These are phyloP conservation scores for Lordiphosa stackelbergi DNA, from an alignment of 1,140 invertebrate genomes.

Conservation along the genomic window DNA sequence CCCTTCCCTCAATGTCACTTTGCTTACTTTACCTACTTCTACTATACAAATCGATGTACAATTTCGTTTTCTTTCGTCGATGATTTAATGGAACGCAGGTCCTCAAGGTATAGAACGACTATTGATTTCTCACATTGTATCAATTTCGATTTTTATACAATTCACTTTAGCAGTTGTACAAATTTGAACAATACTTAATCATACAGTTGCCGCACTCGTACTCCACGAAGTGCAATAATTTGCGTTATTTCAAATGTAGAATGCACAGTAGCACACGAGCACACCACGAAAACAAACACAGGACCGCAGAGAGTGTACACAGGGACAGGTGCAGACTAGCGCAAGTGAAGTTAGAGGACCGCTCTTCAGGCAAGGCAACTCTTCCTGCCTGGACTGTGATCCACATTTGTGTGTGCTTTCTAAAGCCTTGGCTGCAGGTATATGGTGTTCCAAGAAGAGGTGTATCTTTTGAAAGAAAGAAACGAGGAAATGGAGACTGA, in stretches of 20 bases:
- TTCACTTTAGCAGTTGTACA: conserved; percentile 22
- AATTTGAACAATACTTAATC: conserved; percentile 2
- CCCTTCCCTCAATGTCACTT: conserved; percentile 1
- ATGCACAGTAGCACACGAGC: conserved; percentile 20
- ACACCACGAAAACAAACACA: background rate
- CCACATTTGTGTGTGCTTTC: no score
- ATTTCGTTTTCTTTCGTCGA: conserved; percentile 40
- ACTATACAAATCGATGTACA: conserved; percentile 19
- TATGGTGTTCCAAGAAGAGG: no score
- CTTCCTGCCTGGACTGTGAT: no score
- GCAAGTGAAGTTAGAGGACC: no score
- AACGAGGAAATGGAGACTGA: no score
- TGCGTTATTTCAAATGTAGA: conserved; percentile 17
- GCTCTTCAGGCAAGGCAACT: no score
- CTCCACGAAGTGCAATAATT: background rate
- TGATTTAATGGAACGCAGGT: conserved; percentile 80
- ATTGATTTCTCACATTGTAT: conserved; percentile 21
- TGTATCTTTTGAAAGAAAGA: no score
- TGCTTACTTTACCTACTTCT: conserved; percentile 15
- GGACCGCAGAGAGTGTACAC: no score
- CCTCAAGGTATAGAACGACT: conserved; percentile 82
- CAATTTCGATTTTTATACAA: conserved; percentile 13
- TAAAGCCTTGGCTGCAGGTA: no score
- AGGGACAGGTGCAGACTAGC: no score
- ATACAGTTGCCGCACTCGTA: conserved; percentile 5